Evolutionary conservation across 2,888 invertebrate genomes (phyloP).

Genomic region (Diaphora mendica): DNA sequence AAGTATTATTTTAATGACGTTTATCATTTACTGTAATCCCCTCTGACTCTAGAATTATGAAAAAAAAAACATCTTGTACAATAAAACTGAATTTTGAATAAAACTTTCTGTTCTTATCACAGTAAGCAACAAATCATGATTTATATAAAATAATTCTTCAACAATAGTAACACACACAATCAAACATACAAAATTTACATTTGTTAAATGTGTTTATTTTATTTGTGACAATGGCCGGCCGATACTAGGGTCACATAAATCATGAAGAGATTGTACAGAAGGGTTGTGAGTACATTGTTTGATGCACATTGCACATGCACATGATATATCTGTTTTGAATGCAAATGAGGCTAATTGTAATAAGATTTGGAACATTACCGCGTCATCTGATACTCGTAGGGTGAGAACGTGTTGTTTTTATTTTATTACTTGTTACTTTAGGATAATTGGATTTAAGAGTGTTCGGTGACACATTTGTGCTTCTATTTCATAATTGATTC

Average conservation of each 20-base stretch:
- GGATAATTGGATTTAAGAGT: slow-evolving; percentile 27
- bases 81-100: neutral
- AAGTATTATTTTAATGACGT: neutral
- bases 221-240: slow-evolving; percentile 59
- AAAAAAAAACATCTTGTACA: too few relatives aligned
- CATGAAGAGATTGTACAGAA: slow-evolving; percentile 77
- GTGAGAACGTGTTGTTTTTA: slow-evolving; percentile 48
- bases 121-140: slow-evolving; percentile 46
- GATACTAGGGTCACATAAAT: slow-evolving; percentile 76
- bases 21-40: neutral
- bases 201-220: slow-evolving; percentile 72
- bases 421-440: slow-evolving; percentile 51
- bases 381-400: slow-evolving; percentile 51
- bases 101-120: slow-evolving; percentile 29
- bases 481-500: slow-evolving; percentile 13
- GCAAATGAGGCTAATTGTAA: slow-evolving; percentile 83
- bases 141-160: slow-evolving; percentile 42
- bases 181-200: slow-evolving; percentile 67
- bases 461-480: slow-evolving; percentile 17
- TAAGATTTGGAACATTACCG: slow-evolving; percentile 70
- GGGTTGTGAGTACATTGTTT: slow-evolving; percentile 55
- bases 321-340: slow-evolving; percentile 79
- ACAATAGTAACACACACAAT: slow-evolving; percentile 53
- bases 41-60: neutral
- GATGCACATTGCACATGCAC: slow-evolving; percentile 68